Percentiles rank a stretch among this genome's conserved stretches.
These are phyloP conservation scores for Ochropleura plecta DNA, from an alignment of 2,888 invertebrate species.

Conservation along the genomic window DNA sequence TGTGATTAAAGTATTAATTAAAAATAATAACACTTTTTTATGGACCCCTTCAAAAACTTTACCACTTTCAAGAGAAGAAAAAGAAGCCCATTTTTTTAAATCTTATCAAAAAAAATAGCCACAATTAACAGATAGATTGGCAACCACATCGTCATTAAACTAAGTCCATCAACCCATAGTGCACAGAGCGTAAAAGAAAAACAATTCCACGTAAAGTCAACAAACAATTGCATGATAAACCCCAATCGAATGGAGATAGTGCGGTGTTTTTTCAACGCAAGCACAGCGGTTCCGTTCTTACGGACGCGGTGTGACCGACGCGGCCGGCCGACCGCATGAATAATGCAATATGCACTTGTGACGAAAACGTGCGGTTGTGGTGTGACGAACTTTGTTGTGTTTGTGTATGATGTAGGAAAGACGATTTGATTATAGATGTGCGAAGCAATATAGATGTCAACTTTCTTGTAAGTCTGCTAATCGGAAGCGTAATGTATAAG, in stretches of 20 bases:
- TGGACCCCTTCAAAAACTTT: background rate
- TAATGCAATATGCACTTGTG: conserved; percentile 77
- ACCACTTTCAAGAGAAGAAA: background rate
- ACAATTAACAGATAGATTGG: background rate
- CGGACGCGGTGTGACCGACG: conserved; percentile 75
- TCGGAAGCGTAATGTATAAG: background rate
- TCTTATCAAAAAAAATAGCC: background rate
- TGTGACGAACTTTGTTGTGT: conserved; percentile 51
- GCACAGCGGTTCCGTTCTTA: conserved; percentile 67
- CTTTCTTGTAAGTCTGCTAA: too few species aligned
- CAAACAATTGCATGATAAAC: conserved; percentile 63
- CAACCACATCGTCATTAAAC: conserved; percentile 8
- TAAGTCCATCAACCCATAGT: conserved; percentile 37
- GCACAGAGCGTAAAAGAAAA: conserved; percentile 49
- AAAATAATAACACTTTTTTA: background rate
- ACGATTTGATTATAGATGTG: background rate
- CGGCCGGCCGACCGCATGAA: conserved; percentile 75
- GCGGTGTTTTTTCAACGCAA: conserved; percentile 67
- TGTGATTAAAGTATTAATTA: background rate
- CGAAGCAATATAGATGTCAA: background rate
- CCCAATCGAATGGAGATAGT: conserved; percentile 59
- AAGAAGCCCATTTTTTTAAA: too few species aligned
- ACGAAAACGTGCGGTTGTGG: conserved; percentile 55
- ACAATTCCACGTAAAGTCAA: conserved; percentile 62
- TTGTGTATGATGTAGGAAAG: background rate